Percentiles rank a stretch among this genome's conserved stretches.
Conservation (phyloP, 2,888 invertebrate species). For the Nemotelus pantherinus region DNA sequence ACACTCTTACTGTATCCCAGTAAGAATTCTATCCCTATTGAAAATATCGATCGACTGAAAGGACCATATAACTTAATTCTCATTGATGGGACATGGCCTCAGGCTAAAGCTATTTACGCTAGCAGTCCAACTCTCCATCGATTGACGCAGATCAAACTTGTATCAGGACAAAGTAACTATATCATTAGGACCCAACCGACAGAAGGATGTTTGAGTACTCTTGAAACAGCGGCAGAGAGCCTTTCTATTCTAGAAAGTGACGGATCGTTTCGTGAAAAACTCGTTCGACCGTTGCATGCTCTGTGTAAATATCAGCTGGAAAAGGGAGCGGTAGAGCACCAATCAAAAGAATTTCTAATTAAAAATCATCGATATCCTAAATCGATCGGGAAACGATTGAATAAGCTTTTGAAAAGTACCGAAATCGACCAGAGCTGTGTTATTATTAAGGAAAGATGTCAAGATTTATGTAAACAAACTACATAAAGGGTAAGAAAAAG, state of each 20-base stretch:
- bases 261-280: conserved; percentile 69
- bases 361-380: conserved; percentile 83
- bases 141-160: conserved; percentile 83
- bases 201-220: conserved; percentile 88
- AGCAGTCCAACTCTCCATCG: conserved; percentile 80
- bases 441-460: conserved; percentile 42
- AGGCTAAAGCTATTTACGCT: conserved; percentile 90
- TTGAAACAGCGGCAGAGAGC: conserved; percentile 86
- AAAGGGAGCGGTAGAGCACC: conserved; percentile 93
- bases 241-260: conserved; percentile 80
- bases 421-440: conserved; percentile 49
- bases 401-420: conserved; percentile 66
- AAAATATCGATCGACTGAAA: conserved; percentile 64
- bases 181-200: conserved; percentile 94
- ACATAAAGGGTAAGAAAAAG: no score
- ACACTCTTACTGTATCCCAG: conserved; percentile 86
- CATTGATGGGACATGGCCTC: conserved; percentile 96
- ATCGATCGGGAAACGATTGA: conserved; percentile 80
- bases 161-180: conserved; percentile 81
- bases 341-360: conserved; percentile 89
- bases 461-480: not conserved
- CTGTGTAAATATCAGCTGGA: conserved; percentile 87
- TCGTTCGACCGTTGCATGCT: conserved; percentile 82
- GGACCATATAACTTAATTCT: conserved; percentile 80
- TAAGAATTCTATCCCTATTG: conserved; percentile 76